Evolutionary conservation across 2,797 vertebrate genomes (phyloP).

Genomic region (Coregonus suidteri): DNA sequence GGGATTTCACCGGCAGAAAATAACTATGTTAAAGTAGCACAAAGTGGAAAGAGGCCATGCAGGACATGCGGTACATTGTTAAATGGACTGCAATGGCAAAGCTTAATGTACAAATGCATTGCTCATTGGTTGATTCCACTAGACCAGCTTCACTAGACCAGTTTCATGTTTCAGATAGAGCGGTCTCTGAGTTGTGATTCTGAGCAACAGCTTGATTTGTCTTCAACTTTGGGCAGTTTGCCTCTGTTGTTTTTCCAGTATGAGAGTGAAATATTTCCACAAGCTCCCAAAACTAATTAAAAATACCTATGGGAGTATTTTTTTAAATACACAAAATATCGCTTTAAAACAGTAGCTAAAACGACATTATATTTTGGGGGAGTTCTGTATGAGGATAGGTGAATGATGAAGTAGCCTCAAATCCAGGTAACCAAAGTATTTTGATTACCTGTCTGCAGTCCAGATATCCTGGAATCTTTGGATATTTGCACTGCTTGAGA

Average conservation of each 20-base stretch:
- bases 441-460: slow-evolving; percentile 43
- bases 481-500: slow-evolving; percentile 42
- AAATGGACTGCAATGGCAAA: slow-evolving; percentile 26
- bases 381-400: too few relatives aligned
- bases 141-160: not conserved
- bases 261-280: too few relatives aligned
- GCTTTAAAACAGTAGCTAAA: too few relatives aligned
- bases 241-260: too few relatives aligned
- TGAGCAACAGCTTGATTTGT: not conserved
- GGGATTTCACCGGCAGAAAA: slow-evolving; percentile 19
- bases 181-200: too few relatives aligned
- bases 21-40: slow-evolving; percentile 7
- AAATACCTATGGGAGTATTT: too few relatives aligned
- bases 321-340: too few relatives aligned
- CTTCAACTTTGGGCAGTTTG: not conserved
- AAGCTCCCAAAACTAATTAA: too few relatives aligned
- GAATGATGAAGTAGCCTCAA: not conserved
- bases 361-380: too few relatives aligned
- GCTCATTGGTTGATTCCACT: slow-evolving; percentile 6
- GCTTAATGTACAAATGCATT: not conserved
- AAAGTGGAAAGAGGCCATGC: slow-evolving; percentile 19
- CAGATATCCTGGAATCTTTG: slow-evolving; percentile 45
- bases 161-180: not conserved
- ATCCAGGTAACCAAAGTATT: slow-evolving; percentile 39
- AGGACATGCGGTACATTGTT: slow-evolving; percentile 9